Evolutionary conservation across 2,113 vertebrate genomes (phyloP), one percentile per base, ranked within the genome.

Genomic region (Barnardius zonarius): DNA sequence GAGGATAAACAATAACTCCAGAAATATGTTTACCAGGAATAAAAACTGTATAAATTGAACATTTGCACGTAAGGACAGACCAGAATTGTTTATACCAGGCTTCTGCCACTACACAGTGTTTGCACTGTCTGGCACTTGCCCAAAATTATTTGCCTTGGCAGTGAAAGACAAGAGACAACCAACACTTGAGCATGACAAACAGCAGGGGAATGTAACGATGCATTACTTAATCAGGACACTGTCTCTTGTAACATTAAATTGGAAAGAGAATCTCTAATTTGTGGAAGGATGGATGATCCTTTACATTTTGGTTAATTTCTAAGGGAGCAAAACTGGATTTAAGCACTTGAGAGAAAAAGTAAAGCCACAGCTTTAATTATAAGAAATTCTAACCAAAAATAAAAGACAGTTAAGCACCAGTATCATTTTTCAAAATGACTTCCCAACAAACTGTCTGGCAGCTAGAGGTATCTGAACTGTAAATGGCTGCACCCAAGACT

Each of bases 141-240:
- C 49, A 63, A 74, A 48, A 54, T 17, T 44, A 48, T 68, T 59
- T 92, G 33, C 49, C 63, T 23, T 12, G 17, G 8, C 82, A 81
- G 17, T 48, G 28, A 77, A 54, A 93, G 48, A 43, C 19, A 63
- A 52, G 37, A 68, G 15, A 54, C 48, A 74, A 35, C 13, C 20
- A 59, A 41, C 61, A 79, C 44, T 33, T 83, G 35, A 19, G 33
- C 51, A 62, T 51, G 48, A 68, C n/a, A 84, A 69, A 76, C 14
- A 72, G 16, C 28, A 74, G 43, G 17, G n/a, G 55, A 79, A 61
- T 2, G 1, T 33, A 91, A 12, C 0, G 0, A 37, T 18, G 23
- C 4, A 11, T 41, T 82, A 13, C 10, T 31, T 17, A 41, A 55
- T 28, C 13, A 44, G 43, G 13, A 49, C 69, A 54, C 18, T 12